Conservation (phyloP, 2,888 invertebrate genomes). For the Polia nebulosa region DNA sequence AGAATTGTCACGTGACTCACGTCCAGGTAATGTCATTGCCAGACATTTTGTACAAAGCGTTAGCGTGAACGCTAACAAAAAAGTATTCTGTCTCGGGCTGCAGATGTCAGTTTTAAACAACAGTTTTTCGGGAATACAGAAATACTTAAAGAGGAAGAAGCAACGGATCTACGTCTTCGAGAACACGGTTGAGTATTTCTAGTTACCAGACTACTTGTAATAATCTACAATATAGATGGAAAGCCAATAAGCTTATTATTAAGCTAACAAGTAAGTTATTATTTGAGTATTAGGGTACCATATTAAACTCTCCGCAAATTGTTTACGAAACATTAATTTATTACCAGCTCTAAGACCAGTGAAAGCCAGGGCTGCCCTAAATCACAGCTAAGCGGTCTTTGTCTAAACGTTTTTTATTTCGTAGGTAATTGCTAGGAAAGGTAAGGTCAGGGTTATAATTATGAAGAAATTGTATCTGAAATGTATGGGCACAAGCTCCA, state of each 20-base stretch:
- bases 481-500: constrained; percentile 13
- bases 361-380: constrained; percentile 30
- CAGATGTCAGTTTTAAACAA: not conserved
- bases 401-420: constrained; percentile 27
- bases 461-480: constrained; percentile 37
- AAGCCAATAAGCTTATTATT: constrained; percentile 25
- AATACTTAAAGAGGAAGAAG: not conserved
- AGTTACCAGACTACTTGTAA: constrained; percentile 2
- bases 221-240: constrained; percentile 9
- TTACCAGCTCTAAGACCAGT: constrained; percentile 11
- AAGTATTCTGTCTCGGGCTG: too few species aligned
- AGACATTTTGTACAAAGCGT: too few species aligned
- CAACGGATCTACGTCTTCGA: not conserved
- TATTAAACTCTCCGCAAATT: constrained; percentile 33
- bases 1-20: too few species aligned
- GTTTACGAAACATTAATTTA: constrained; percentile 46
- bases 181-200: not conserved
- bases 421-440: constrained; percentile 36
- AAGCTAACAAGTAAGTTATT: constrained; percentile 23
- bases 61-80: too few species aligned
- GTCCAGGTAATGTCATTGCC: too few species aligned
- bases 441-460: constrained; percentile 38
- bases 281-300: constrained; percentile 9
- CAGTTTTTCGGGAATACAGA: not conserved
- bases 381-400: constrained; percentile 24